Percentiles rank a stretch among this genome's conserved stretches.
These are phyloP conservation scores for Morone saxatilis DNA, from an alignment of 2,113 vertebrate species.

Conservation along the genomic window DNA sequence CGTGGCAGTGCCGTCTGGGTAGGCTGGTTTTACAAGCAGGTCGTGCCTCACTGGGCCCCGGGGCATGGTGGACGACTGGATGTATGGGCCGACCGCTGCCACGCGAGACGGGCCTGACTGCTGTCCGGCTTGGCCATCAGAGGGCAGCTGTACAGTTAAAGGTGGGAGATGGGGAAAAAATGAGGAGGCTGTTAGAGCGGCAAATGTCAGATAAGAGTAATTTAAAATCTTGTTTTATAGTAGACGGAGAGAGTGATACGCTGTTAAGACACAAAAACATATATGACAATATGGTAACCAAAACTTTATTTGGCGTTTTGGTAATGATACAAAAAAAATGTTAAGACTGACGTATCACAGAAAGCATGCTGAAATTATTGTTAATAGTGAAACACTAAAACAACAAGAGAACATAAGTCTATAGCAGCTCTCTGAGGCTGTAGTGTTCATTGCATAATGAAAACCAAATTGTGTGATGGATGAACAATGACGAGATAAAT, in stretches of 20 bases:
- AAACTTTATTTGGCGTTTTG: not conserved
- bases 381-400: not conserved
- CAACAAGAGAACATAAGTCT: not conserved
- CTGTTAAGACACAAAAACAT: not conserved
- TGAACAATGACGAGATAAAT: not conserved
- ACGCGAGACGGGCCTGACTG: constrained; percentile 88
- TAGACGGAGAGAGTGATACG: not conserved
- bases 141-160: constrained; percentile 83
- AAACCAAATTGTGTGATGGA: not conserved
- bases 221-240: not conserved
- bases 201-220: not conserved
- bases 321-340: constrained; percentile 4
- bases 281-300: not conserved
- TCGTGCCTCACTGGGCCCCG: constrained; percentile 90
- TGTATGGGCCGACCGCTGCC: constrained; percentile 97
- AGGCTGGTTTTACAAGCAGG: constrained; percentile 90
- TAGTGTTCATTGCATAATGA: not conserved
- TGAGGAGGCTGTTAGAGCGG: not conserved
- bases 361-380: constrained; percentile 5
- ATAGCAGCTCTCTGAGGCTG: not conserved
- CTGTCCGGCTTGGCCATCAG: constrained; percentile 84
- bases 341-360: not conserved
- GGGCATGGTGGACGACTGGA: constrained; percentile 97
- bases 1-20: constrained; percentile 87
- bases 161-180: not conserved